Base-by-base conservation (phyloP, 2,797 vertebrate species). In the Brachyalestes nurse region DNA sequence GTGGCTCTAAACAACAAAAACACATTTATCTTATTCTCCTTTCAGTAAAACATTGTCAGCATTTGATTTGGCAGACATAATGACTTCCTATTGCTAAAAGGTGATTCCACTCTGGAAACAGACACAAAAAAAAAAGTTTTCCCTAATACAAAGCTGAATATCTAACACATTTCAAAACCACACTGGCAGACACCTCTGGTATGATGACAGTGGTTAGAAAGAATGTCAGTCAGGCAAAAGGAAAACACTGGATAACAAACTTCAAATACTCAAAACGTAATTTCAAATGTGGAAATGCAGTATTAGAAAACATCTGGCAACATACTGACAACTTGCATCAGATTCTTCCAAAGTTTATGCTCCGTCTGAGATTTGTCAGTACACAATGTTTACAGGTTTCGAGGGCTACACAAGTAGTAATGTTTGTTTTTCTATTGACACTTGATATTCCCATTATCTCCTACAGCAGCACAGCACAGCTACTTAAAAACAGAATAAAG, bases 401-500 rank as follows among this genome's bases (percentile, higher is more conserved):
- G 13, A 17, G 5, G 16, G 61, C 28, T 38, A 64, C 49, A 72
- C 45, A 58, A 58, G 16, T 12, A 21, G 28, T 12, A 1, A 49
- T 75, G 16, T 51, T 72, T 64, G 28, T 0, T 60, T 70, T 17
- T 38, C 13, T 71, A 23, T 10, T 3, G 16, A 38, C 6, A 69
- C 12, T 23, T 49, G 12, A 72, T 80, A n/a, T 10, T 17, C 60
- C 65, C 25, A 19, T 28, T 34, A 60, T 58, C 21, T 60, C 16
- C 17, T 49, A 49, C 9, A 57, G 34, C 69, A 19, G 19, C 57
- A 38, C 16, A 38, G 58, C 12, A 76, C 17, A 69, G 60, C n/a
- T 73, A 78, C 62, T 65, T 70, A 78, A 84, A 75, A 84, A 75
- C 53, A 76, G 25, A 40, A 40, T 60, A 67, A 38, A 57, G 28